Evolutionary conservation across 2,888 invertebrate genomes (phyloP).

Genomic region (Oscheius sp.): DNA sequence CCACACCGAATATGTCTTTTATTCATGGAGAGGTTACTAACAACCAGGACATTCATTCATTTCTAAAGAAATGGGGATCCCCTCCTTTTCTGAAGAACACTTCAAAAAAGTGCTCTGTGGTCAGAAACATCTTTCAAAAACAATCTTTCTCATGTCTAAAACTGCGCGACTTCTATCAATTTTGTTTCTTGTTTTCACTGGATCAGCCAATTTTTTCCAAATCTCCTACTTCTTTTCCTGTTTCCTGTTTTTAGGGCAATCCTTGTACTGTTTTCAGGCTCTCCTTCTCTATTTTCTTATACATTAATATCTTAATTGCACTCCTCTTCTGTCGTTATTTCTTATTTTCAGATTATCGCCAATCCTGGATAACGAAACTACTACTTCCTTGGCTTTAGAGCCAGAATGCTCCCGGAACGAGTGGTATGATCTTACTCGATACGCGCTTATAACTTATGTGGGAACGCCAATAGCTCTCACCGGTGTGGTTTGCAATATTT

Average conservation of each 20-base stretch:
- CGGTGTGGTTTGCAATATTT: slow-evolving; percentile 59
- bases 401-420: slow-evolving; percentile 51
- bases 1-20: not conserved
- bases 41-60: not conserved
- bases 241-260: too few species aligned
- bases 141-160: not conserved
- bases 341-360: slow-evolving; percentile 2
- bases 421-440: slow-evolving; percentile 56
- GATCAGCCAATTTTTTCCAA: too few species aligned
- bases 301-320: not conserved
- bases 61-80: too few species aligned
- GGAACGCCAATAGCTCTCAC: slow-evolving; percentile 62
- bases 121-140: not conserved
- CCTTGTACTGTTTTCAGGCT: not conserved
- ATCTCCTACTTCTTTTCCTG: too few species aligned
- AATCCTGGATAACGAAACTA: too few species aligned
- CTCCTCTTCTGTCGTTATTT: not conserved
- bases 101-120: not conserved
- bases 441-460: slow-evolving; percentile 57
- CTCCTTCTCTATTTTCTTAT: not conserved
- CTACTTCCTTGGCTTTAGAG: not conserved
- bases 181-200: not conserved
- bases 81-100: not conserved
- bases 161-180: not conserved
- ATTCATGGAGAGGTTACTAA: not conserved